Base-by-base conservation (phyloP, 2,113 vertebrate genomes). In the Pithys albifrons region DNA sequence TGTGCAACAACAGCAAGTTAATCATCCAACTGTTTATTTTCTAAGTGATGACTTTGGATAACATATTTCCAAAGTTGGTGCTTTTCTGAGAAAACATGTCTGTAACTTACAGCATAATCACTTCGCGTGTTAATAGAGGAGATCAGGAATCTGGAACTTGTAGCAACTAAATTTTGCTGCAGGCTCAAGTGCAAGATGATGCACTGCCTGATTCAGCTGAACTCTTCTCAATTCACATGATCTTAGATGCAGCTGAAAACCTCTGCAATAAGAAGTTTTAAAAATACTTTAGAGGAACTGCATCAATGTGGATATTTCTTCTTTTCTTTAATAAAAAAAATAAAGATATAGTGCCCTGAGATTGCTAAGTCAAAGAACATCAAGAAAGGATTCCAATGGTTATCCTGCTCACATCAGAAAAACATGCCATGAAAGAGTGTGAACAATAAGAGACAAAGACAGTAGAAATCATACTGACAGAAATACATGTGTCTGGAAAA, bases 1-100 rank as follows among this genome's bases (percentile, higher is more conserved):
- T 67, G 24, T 8, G 19, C 49, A 88, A 57, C 18, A 86, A 54
- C 2, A 13, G 23, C 23, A 84, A 84, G 20, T 48, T 74, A 62
- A 84, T 76, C 18, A 48, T 24, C 37, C 62, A 62, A 62, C 1
- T 51, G 14, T 19, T 62, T 62, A 28, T 46, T 29, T 91, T 62
- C 43, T 39, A 51, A 59, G 33, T 22, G 16, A 77, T 62, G 29
- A 66, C 43, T 80, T 66, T 54, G 35, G 20, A 20, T 33, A 71
- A 62, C 0, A 0, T 8, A 64, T 43, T 35, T 85, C 55, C n/a
- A 87, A 89, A 35, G 61, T 33, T 0, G 0, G 23, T 39, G 29
- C 16, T 35, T 71, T 57, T 39, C 58, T 64, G 15, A 88, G 66
- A 80, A 85, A 65, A 23, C 18, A 52, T 8, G 18, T 71, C 74